Evolutionary conservation across 2,888 invertebrate species (phyloP).

Genomic region (Branchellion lobata): DNA sequence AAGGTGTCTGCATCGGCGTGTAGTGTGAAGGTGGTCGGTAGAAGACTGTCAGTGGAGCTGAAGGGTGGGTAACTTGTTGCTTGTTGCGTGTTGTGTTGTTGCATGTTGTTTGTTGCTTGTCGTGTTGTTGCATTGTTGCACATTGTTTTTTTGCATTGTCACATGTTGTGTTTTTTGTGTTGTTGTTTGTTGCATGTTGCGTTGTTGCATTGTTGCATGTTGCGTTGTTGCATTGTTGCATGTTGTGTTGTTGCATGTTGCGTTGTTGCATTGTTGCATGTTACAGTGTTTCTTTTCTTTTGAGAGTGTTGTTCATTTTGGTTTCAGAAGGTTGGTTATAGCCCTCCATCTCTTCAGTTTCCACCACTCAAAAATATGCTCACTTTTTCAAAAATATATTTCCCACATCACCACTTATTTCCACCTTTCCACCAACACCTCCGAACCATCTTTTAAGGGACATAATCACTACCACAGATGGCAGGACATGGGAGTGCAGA

Average conservation of each 20-base stretch:
- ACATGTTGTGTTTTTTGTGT: too few relatives aligned
- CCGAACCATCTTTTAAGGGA: constrained; percentile 11
- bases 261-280: too few relatives aligned
- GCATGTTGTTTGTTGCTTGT: too few relatives aligned
- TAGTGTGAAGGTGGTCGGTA: not conserved
- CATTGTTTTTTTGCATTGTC: too few relatives aligned
- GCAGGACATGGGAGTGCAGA: not conserved
- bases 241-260: too few relatives aligned
- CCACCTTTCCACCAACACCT: constrained; percentile 28
- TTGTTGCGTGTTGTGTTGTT: too few relatives aligned
- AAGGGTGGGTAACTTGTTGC: too few relatives aligned
- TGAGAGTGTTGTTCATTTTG: not conserved
- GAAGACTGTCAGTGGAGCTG: not conserved
- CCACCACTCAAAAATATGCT: constrained; percentile 11
- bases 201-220: too few relatives aligned
- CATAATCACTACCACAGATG: constrained; percentile 33
- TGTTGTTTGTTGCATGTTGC: too few relatives aligned
- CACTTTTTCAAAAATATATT: not conserved
- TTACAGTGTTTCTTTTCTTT: too few relatives aligned
- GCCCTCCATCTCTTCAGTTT: constrained; percentile 25
- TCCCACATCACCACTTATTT: constrained; percentile 2
- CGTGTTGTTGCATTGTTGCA: too few relatives aligned
- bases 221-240: too few relatives aligned
- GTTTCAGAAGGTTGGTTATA: not conserved
- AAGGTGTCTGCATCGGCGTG: not conserved